phyloP scores from a whole-genome alignment of 2,113 vertebrate genomes.

The Nettapus auritus region DNA sequence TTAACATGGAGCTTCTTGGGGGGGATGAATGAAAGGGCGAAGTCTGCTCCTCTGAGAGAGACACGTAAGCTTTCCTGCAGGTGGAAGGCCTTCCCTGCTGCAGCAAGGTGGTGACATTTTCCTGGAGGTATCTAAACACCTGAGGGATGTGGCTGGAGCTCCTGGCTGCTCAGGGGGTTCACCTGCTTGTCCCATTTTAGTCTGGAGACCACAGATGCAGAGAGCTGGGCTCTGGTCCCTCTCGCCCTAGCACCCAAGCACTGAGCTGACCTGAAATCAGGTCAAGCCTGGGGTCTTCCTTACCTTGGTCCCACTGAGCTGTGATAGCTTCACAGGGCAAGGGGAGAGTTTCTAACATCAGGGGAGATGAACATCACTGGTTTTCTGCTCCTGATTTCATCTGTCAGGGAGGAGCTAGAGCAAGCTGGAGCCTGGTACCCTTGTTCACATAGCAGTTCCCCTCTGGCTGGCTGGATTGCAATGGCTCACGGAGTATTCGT shows the following conservation, averaged over 20 bases:
- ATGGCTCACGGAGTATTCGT: neutral
- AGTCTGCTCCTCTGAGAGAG: neutral
- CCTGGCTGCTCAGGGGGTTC: neutral
- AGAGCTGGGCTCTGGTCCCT: neutral
- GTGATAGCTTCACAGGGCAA: rapidly evolving
- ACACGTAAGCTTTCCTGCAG: neutral
- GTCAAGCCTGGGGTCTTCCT: neutral
- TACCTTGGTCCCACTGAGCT: neutral
- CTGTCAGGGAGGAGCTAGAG: neutral
- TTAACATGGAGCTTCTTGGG: neutral
- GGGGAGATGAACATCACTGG: neutral
- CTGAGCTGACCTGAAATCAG: neutral
- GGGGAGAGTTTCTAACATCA: neutral
- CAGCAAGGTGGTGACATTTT: neutral
- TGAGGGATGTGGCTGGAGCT: neutral
- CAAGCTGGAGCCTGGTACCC: neutral
- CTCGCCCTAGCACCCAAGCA: neutral
- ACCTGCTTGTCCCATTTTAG: neutral
- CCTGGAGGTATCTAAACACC: neutral
- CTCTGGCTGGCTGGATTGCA: neutral
- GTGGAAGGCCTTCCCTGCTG: neutral
- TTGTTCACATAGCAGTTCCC: neutral
- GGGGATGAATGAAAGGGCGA: neutral
- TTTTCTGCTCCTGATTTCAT: neutral
- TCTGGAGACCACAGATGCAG: neutral